Conservation (phyloP, 2,888 invertebrate genomes). For the Drosophila robusta region DNA sequence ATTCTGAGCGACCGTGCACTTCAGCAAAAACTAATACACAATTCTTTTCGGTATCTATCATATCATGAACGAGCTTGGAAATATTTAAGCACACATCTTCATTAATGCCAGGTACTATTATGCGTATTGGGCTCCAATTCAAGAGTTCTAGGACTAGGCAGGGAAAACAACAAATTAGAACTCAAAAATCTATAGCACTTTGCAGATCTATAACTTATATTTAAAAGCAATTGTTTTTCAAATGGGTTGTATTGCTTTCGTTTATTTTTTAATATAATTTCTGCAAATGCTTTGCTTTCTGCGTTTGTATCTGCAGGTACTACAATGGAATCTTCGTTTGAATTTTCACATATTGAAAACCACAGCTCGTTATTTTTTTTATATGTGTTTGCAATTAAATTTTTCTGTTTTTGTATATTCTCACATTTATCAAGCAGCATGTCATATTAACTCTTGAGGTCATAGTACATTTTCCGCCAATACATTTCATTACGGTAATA, state of each 20-base stretch:
- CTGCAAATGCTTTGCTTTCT: background rate
- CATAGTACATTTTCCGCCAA: background rate
- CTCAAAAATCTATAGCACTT: conserved; percentile 1
- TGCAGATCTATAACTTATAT: background rate
- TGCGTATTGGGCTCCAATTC: too few species aligned
- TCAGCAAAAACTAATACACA: background rate
- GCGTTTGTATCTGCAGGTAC: background rate
- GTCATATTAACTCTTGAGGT: background rate
- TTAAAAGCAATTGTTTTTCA: too few species aligned
- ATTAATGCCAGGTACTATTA: background rate
- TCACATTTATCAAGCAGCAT: background rate
- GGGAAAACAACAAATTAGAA: background rate
- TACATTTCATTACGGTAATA: background rate
- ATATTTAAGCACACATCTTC: background rate
- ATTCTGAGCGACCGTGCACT: background rate
- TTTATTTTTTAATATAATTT: too few species aligned
- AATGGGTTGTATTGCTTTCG: too few species aligned
- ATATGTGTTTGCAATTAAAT: background rate
- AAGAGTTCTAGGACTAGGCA: background rate
- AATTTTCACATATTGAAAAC: background rate
- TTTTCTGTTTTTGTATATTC: background rate
- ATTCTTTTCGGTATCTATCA: background rate
- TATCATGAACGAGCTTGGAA: background rate
- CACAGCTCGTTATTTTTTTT: background rate
- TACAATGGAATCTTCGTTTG: background rate